phyloP scores from a whole-genome alignment of 92 coral and sea anemone species.

The Actinostola sp. region DNA sequence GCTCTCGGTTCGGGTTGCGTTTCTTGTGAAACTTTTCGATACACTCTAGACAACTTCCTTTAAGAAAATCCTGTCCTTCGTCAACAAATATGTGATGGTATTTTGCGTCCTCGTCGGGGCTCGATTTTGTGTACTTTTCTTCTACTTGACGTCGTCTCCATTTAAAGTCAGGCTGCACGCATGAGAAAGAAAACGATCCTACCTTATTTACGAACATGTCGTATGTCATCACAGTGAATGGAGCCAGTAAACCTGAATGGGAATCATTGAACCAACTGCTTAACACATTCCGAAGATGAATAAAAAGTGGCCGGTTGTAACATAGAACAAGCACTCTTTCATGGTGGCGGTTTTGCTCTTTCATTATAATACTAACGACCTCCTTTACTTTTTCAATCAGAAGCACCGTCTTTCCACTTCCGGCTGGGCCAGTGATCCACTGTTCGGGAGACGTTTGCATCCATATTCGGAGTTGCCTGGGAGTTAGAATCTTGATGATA shows the following conservation, averaged over 20 bases:
- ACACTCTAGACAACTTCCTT: slow-evolving; percentile 33
- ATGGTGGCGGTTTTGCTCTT: neutral
- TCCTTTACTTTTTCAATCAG: slow-evolving; percentile 41
- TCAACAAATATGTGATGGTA: slow-evolving; percentile 68
- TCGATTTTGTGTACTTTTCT: neutral
- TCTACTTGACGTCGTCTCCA: neutral
- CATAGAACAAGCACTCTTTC: slow-evolving; percentile 50
- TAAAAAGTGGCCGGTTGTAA: slow-evolving; percentile 26
- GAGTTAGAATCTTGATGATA: slow-evolving; percentile 22
- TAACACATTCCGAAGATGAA: neutral
- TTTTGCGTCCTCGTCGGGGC: neutral
- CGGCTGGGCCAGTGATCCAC: slow-evolving; percentile 75
- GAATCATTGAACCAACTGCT: neutral
- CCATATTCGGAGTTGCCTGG: slow-evolving; percentile 16
- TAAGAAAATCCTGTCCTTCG: slow-evolving; percentile 60
- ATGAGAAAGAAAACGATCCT: neutral
- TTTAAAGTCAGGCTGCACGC: no score
- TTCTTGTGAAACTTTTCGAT: slow-evolving; percentile 25
- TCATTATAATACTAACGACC: slow-evolving; percentile 7
- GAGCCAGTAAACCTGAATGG: neutral
- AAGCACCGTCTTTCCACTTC: slow-evolving; percentile 63
- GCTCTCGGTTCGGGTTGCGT: neutral
- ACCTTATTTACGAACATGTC: slow-evolving; percentile 4
- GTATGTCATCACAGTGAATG: slow-evolving; percentile 26
- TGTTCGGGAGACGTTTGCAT: slow-evolving; percentile 4